Evolutionary conservation across 2,797 vertebrate species (phyloP), one percentile per base, ranked within the genome.

Genomic region (Syndactyla subalaris): DNA sequence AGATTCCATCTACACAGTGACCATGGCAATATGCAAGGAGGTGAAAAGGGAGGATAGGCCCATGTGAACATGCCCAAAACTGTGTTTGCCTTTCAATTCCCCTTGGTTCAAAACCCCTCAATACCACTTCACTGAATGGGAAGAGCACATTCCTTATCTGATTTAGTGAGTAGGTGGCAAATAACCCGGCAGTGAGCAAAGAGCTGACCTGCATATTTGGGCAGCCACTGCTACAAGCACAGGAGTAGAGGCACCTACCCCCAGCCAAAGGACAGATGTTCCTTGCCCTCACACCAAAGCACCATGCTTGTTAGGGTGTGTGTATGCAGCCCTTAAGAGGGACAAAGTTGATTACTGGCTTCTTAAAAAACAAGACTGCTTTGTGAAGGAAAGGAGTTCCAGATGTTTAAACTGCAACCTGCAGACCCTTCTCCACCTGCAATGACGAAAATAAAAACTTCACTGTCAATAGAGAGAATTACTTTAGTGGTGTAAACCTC

Each of bases 41-140:
- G 6, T 1, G 1, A 15, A 26, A 24, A 29, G 0, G 0, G 39
- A 52, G 13, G 18, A 26, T 12, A 0, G 0, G 38, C 66, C 36
- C 29, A 14, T 3, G 21, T 0, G 0, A 81, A 21, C 22, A 2
- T 0, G 54, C 46, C 46, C 68, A 43, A 26, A 65, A 72, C 5
- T 5, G 20, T 0, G 9, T 41, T 38, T 57, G 73, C 32, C 62
- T 84, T 57, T 57, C 1, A 1, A 23, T 46, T 48, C 55, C 18
- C 48, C 51, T 26, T 24, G 20, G 17, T 61, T 58, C 51, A 61
- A 79, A 54, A 30, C 19, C 30, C 41, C 39, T 49, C 51, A 13
- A 4, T 4, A 1, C 22, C 39, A n/a, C 43, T 30, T 26, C 14
- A 16, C 12, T 14, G 51, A 61, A 70, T 14, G 48, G 49, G 67